Evolutionary conservation across 2,888 invertebrate species (phyloP).

Genomic region (Dicranocentrus wangi): DNA sequence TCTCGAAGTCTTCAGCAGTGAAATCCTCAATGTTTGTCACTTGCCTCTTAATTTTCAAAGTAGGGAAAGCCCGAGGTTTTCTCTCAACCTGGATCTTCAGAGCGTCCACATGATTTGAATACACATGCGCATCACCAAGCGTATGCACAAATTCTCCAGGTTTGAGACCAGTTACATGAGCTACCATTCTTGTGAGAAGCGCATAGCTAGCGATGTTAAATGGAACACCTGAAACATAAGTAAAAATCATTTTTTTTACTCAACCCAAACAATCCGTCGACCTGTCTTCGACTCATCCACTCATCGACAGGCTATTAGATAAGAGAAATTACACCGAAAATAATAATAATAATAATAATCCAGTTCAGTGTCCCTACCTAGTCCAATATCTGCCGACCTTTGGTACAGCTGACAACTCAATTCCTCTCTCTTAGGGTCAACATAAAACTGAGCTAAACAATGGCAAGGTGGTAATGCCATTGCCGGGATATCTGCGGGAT

Average conservation of each 20-base stretch:
- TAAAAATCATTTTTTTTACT: no score
- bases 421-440: constrained; percentile 81
- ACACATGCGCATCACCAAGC: constrained; percentile 96
- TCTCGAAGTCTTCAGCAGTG: constrained; percentile 86
- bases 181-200: constrained; percentile 94
- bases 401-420: constrained; percentile 95
- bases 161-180: constrained; percentile 93
- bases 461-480: constrained; percentile 99
- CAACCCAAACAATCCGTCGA: no score
- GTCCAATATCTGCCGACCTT: constrained; percentile 96
- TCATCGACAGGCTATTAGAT: no score
- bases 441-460: constrained; percentile 95
- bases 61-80: constrained; percentile 87
- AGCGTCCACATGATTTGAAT: constrained; percentile 90
- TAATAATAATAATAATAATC: no score
- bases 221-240: constrained; percentile 67
- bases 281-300: no score
- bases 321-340: no score
- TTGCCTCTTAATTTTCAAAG: constrained; percentile 83
- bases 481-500: constrained; percentile 86
- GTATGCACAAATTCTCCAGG: constrained; percentile 96
- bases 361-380: constrained; percentile 99
- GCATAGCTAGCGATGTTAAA: constrained; percentile 96
- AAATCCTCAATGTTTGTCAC: constrained; percentile 90
- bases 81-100: constrained; percentile 87